Percentiles rank a stretch among this genome's conserved stretches.
Conservation (phyloP, 2,797 vertebrate genomes). For the Australoheros facetus region DNA sequence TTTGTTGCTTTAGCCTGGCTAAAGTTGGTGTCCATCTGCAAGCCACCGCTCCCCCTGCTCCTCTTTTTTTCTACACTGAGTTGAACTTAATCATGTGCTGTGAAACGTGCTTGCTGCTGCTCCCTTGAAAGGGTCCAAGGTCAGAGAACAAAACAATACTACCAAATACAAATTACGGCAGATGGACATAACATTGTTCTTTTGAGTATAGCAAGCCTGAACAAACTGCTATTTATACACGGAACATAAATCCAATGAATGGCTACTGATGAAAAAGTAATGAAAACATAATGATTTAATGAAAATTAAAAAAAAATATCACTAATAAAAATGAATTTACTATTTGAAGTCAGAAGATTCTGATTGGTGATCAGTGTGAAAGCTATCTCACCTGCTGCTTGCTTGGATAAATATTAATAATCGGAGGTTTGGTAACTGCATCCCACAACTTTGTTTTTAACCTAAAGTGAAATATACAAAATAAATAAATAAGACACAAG, state of each 20-base stretch:
- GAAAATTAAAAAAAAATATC: not conserved
- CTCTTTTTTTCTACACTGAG: too few species aligned
- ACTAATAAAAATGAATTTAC: not conserved
- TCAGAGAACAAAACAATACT: not conserved
- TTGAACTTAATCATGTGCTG: too few species aligned
- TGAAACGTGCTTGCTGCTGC: too few species aligned
- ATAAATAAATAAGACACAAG: not conserved
- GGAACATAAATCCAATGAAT: not conserved
- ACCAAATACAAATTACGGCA: not conserved
- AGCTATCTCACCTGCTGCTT: constrained; percentile 45
- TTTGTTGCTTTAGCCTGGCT: not conserved
- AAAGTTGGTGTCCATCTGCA: not conserved
- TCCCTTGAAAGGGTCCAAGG: not conserved
- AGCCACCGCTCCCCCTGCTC: not conserved
- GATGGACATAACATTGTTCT: not conserved
- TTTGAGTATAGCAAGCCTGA: not conserved
- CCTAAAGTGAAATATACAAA: constrained; percentile 44
- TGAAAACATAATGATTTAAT: not conserved
- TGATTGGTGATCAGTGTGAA: not conserved
- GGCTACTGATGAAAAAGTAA: not conserved
- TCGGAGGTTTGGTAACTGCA: constrained; percentile 14
- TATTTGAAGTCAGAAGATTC: not conserved
- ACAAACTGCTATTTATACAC: not conserved
- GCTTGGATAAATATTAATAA: not conserved
- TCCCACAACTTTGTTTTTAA: constrained; percentile 52